A percentile compares a stretch with the other conserved stretches of the same genome.
Conservation (phyloP, 2,888 invertebrate genomes). For the Agonum fuliginosum region DNA sequence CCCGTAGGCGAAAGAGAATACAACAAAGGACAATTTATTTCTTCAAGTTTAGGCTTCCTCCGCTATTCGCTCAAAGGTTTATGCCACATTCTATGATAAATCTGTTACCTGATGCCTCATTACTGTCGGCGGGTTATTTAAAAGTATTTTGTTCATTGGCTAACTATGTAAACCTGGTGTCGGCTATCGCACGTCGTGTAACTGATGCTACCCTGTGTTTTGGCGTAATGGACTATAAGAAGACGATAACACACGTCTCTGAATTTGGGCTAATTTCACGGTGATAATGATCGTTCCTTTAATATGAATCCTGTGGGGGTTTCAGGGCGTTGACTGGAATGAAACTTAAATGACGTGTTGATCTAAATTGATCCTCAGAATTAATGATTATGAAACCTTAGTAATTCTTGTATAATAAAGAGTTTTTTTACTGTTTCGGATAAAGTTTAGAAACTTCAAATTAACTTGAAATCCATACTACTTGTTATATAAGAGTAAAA, state of each 20-base stretch:
- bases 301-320: not conserved
- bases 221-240: not conserved
- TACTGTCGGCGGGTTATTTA: constrained; percentile 4
- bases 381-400: constrained; percentile 34
- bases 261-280: constrained; percentile 7
- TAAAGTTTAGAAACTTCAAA: no score
- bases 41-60: not conserved
- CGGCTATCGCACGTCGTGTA: not conserved
- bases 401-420: not conserved
- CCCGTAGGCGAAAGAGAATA: not conserved
- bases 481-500: no score
- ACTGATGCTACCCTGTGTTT: constrained; percentile 6
- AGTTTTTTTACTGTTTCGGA: not conserved
- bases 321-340: constrained; percentile 1
- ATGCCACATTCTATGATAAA: not conserved
- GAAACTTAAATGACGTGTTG: not conserved
- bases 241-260: constrained; percentile 27
- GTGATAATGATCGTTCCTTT: not conserved
- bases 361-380: constrained; percentile 9
- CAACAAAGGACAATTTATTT: constrained; percentile 2
- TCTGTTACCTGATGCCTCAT: constrained; percentile 27
- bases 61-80: not conserved
- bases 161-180: not conserved
- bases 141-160: not conserved
- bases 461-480: no score